Evolutionary conservation across 2,888 invertebrate genomes (phyloP).

Genomic region (Microctonus aethiopoides): DNA sequence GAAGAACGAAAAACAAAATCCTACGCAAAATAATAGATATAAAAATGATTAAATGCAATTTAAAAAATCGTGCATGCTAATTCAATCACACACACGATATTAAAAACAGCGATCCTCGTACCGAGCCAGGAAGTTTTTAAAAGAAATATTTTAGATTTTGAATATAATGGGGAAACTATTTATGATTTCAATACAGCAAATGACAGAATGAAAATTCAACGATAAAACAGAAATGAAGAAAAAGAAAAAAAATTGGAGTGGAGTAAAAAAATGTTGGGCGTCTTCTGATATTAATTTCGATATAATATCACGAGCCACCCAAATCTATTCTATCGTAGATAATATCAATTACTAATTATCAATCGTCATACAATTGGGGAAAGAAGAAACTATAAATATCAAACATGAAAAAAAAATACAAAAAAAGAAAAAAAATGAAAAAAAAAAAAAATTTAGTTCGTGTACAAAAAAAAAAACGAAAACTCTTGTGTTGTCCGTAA

Average conservation of each 20-base stretch:
- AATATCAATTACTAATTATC: not conserved
- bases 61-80: not conserved
- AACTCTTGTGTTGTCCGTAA: not conserved
- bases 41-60: not conserved
- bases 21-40: not conserved
- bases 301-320: not conserved
- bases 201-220: not conserved
- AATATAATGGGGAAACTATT: not conserved
- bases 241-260: not conserved
- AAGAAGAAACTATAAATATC: not conserved
- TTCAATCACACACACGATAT: not conserved
- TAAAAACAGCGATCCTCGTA: not conserved
- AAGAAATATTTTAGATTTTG: not conserved
- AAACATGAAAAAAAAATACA: not conserved
- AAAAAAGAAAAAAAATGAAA: conserved; percentile 22
- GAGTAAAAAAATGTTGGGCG: not conserved
- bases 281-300: not conserved
- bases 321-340: not conserved
- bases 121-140: not conserved
- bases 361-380: not conserved
- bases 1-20: not conserved
- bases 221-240: not conserved
- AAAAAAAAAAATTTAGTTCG: conserved; percentile 39
- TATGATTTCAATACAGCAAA: not conserved
- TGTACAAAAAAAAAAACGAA: not conserved